Evolutionary conservation across 2,113 vertebrate species (phyloP), one percentile per base, ranked within the genome.

Genomic region (Zosterops japonicus): DNA sequence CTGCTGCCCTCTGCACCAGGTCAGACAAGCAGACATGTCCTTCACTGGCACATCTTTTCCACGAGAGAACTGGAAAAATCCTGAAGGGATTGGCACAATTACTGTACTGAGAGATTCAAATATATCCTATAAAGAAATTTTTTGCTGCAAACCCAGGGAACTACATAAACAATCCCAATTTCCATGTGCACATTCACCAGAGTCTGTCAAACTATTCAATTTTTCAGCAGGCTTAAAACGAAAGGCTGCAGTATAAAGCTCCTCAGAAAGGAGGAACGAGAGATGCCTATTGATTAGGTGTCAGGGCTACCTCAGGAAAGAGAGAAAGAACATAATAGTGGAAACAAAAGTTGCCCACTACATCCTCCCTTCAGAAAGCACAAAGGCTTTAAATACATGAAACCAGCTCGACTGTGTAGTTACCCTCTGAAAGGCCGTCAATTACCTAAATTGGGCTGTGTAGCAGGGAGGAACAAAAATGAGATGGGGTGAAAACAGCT

Each of bases 241-340:
- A 94, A 67, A 3, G 8, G 18, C 23, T 80, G 33, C 77, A 67
- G 35, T 8, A 39, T 12, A 9, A 12, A 70, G 53, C 74, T 90
- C 60, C 71, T 59, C 28, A 7, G 72, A 75, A 74, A 75, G 85
- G 31, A 92, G 63, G 27, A 80, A 77, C 0, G 4, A 69, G 85
- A 89, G 68, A 39, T 93, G 88, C 39, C 56, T 84, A 94, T 82
- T 92, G 96, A 93, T 94, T 93, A 75, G 57, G 53, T 71, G 89
- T 78, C 83, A 74, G 52, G 75, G 79, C 55, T 88, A 71, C 67
- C 60, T 79, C 42, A 47, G 84, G 42, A 81, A n/a, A 36, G 42
- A 89, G 16, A 10, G 36, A 33, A 74, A 72, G 42, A 64, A 47
- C 35, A 31, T n/a, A 83, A 81, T 2, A 79, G 44, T 23, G 47